phyloP scores from a whole-genome alignment of 2,888 invertebrate genomes.

The Amphipyra berbera region DNA sequence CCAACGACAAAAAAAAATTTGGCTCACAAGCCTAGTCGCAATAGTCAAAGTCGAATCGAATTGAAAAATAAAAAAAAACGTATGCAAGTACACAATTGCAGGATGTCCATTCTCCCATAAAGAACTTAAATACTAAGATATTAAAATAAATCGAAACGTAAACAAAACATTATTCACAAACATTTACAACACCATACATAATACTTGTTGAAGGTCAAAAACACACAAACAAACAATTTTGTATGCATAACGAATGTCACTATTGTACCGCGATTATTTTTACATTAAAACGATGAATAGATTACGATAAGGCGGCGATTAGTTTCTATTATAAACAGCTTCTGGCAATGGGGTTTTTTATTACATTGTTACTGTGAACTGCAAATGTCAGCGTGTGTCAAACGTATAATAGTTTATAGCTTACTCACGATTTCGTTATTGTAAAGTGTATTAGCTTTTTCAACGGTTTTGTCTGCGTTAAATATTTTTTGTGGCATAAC shows the following conservation, averaged over 20 bases:
- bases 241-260: constrained; percentile 20
- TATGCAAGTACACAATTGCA: background rate
- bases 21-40: too few relatives aligned
- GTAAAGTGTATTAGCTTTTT: background rate
- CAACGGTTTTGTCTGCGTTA: background rate
- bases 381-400: constrained; percentile 25
- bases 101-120: constrained; percentile 15
- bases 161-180: constrained; percentile 4
- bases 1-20: too few relatives aligned
- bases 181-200: constrained; percentile 4
- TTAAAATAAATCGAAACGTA: constrained; percentile 18
- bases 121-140: constrained; percentile 7
- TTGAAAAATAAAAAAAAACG: too few relatives aligned
- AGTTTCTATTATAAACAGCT: constrained; percentile 16
- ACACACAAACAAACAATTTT: constrained; percentile 22
- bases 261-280: constrained; percentile 34
- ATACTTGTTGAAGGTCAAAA: constrained; percentile 19
- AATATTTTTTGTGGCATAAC: too few relatives aligned
- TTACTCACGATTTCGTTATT: constrained; percentile 32
- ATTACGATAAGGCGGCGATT: constrained; percentile 32
- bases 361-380: constrained; percentile 15
- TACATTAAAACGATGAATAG: constrained; percentile 32
- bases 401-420: constrained; percentile 14
- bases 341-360: constrained; percentile 32
- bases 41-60: too few relatives aligned